Conservation (phyloP, 2,888 invertebrate species). For the Orgyia antiqua region DNA sequence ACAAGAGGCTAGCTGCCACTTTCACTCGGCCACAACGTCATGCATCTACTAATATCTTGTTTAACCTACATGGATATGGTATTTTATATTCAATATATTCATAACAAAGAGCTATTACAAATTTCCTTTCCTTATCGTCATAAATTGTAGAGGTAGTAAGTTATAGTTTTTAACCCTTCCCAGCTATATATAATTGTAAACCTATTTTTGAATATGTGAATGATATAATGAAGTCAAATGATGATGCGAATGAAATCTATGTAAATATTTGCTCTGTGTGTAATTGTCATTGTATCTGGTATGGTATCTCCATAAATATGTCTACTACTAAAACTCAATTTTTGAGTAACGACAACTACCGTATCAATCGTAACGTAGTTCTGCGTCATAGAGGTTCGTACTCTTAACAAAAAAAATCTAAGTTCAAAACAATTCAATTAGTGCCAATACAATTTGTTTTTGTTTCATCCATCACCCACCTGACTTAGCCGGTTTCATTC, state of each 20-base stretch:
- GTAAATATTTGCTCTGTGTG: too few relatives aligned
- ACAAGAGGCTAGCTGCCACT: constrained; percentile 64
- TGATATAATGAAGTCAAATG: background rate
- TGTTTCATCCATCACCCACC: constrained; percentile 18
- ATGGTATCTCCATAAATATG: too few relatives aligned
- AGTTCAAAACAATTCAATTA: constrained; percentile 33
- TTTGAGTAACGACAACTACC: too few relatives aligned
- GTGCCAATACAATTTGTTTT: constrained; percentile 30
- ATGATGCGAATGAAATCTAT: too few relatives aligned
- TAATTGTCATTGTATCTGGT: too few relatives aligned
- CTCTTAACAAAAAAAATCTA: constrained; percentile 34
- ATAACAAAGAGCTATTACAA: too few relatives aligned
- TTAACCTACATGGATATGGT: constrained; percentile 45
- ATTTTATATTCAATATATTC: too few relatives aligned
- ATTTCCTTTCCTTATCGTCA: background rate
- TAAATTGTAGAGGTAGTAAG: too few relatives aligned
- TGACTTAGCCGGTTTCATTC: too few relatives aligned
- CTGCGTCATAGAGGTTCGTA: constrained; percentile 24
- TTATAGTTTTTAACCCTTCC: too few relatives aligned
- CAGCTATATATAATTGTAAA: too few relatives aligned
- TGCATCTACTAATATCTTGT: constrained; percentile 38
- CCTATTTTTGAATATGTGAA: background rate
- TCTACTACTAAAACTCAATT: too few relatives aligned
- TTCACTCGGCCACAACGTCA: constrained; percentile 59
- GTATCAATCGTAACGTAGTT: constrained; percentile 26